These are phyloP conservation scores for Agrypnia vestita DNA, from an alignment of 1,140 invertebrate species.

Conservation along the genomic window DNA sequence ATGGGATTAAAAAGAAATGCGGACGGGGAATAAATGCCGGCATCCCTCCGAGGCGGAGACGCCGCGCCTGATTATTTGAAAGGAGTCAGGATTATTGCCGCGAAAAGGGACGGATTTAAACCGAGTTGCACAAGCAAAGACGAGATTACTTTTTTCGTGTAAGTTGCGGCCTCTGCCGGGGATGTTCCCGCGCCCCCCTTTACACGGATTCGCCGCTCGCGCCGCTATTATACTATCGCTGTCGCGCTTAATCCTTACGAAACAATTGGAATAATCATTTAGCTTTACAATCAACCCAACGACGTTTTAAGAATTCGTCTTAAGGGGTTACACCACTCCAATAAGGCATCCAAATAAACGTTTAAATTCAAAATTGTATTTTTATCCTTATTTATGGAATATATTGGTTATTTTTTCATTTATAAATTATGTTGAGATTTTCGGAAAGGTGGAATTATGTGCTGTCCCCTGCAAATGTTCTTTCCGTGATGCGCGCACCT, in stretches of 20 bases:
- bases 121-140: background rate
- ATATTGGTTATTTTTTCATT: too few species aligned
- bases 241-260: slow-evolving; percentile 42
- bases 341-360: too few species aligned
- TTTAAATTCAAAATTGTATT: too few species aligned
- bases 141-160: background rate
- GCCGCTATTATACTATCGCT: slow-evolving; percentile 38
- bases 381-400: too few species aligned
- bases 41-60: slow-evolving; percentile 23
- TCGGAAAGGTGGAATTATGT: too few species aligned
- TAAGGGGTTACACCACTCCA: too few species aligned
- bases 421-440: too few species aligned
- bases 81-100: slow-evolving; percentile 49
- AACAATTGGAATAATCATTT: slow-evolving; percentile 44
- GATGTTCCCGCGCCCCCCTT: background rate
- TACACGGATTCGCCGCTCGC: slow-evolving; percentile 24
- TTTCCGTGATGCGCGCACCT: too few species aligned
- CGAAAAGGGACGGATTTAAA: slow-evolving; percentile 42
- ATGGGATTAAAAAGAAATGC: slow-evolving; percentile 57
- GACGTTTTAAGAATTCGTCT: background rate
- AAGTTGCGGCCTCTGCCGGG: background rate
- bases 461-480: too few species aligned
- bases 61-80: slow-evolving; percentile 53
- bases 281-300: slow-evolving; percentile 12
- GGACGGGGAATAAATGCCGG: slow-evolving; percentile 56